Base-by-base conservation (phyloP, 1,140 invertebrate species). In the Antheraea pernyi region DNA sequence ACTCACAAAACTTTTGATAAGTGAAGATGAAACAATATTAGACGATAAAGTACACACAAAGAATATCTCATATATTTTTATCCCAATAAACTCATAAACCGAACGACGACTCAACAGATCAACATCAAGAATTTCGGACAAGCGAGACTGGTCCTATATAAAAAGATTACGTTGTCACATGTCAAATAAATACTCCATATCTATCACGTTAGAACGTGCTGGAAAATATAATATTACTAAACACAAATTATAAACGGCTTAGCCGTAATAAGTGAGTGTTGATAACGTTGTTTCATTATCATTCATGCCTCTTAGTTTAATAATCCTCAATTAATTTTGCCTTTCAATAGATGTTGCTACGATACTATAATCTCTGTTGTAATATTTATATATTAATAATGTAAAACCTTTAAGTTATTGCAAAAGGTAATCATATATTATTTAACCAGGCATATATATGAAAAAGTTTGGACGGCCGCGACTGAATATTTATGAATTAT, bases 161-260 rank as follows among this genome's bases (percentile, higher is more conserved):
- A 53, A 53, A 36, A 61, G 63, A 65, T 65, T 70, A 65, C 36
- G 30, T 59, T 18, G 48, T 59, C 1, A 22, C 61, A n/a, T 42
- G 68, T 65, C 62, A 61, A 65, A 63, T 65, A 70, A 65, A 65
- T 65, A 65, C 63, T 65, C 13, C 63, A 48, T 65, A 65, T 46
- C 63, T 65, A 37, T 65, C 68, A 65, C 18, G 11, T 13, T 30
- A 16, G 10, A 53, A n/a, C 11, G 46, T n/a, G 16, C 11, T 53
- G 16, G 46, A 53, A 16, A 53, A 53, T 53, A 53, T 53, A 53
- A 53, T 53, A 53, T 53, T 53, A 16, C 46, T n/a, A 16, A 53
- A 53, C 46, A 53, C 46, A 53, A 53, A 53, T 53, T 53, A 53
- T 53, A 53, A 53, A 53, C 7, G 46, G 46, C 46, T 53, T 16